Evolutionary conservation across 2,888 invertebrate genomes (phyloP).

Genomic region (Ethmia dodecea): DNA sequence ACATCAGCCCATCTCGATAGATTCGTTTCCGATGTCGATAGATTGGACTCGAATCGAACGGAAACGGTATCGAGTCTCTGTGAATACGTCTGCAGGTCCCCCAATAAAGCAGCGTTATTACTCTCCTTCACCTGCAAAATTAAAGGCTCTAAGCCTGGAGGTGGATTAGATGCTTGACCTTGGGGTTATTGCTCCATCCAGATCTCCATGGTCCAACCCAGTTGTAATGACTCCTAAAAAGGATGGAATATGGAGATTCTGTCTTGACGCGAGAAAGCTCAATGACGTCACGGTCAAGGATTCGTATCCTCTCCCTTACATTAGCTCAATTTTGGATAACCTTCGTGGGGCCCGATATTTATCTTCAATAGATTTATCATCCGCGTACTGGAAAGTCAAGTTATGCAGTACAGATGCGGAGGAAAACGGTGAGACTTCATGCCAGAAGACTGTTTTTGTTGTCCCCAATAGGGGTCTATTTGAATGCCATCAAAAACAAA

Average conservation of each 20-base stretch:
- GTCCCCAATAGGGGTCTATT: constrained; percentile 3
- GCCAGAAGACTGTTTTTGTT: constrained; percentile 3
- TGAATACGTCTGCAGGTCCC: too few relatives aligned
- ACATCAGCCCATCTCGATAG: too few relatives aligned
- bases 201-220: neutral
- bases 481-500: too few relatives aligned
- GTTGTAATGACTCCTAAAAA: neutral
- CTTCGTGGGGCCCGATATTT: constrained; percentile 1
- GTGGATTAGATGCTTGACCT: neutral
- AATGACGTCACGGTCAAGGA: neutral
- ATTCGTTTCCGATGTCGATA: too few relatives aligned
- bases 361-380: constrained; percentile 2
- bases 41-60: too few relatives aligned
- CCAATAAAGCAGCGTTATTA: neutral
- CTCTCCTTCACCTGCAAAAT: neutral
- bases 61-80: too few relatives aligned
- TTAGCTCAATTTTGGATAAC: neutral
- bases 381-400: neutral
- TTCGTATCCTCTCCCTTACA: constrained; percentile 1
- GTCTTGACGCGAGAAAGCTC: neutral
- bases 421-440: neutral
- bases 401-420: neutral
- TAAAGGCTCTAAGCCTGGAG: neutral
- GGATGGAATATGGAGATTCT: neutral
- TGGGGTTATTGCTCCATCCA: neutral